phyloP scores from a whole-genome alignment of 2,113 vertebrate genomes.

The Psephotus haematonotus region DNA sequence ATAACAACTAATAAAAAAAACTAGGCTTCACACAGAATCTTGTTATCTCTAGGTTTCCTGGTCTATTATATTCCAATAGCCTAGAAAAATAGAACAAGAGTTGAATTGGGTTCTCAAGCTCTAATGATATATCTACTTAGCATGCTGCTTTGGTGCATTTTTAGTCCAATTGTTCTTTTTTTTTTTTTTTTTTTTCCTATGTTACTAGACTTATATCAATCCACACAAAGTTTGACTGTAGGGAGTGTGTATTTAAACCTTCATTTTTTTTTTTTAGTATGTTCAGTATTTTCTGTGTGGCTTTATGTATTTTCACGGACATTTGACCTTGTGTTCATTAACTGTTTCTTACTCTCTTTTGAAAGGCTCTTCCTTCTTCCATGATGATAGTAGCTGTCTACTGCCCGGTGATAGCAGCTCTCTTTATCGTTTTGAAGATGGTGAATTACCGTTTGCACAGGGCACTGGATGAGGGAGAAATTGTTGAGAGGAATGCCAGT shows the following conservation, averaged over 20 bases:
- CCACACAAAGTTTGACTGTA: not conserved
- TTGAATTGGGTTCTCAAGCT: not conserved
- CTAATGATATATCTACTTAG: not conserved
- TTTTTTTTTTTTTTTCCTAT: not conserved
- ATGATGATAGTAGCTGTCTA: slow-evolving; percentile 98
- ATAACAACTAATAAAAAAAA: not conserved
- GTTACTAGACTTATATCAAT: not conserved
- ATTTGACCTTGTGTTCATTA: not conserved
- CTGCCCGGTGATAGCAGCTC: slow-evolving; percentile 92
- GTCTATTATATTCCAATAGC: not conserved
- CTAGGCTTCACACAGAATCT: not conserved
- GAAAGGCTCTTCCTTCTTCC: slow-evolving; percentile 92
- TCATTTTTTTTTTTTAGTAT: not conserved
- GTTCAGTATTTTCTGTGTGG: not conserved
- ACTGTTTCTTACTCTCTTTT: slow-evolving; percentile 44
- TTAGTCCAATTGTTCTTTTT: not conserved
- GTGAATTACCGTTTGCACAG: slow-evolving; percentile 96
- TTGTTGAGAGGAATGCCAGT: slow-evolving; percentile 87
- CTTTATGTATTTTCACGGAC: not conserved
- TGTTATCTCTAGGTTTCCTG: not conserved
- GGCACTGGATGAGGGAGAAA: slow-evolving; percentile 95
- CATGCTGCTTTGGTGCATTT: not conserved
- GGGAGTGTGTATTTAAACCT: not conserved
- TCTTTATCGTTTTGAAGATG: slow-evolving; percentile 94
- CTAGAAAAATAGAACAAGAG: not conserved